phyloP scores from a whole-genome alignment of 2,797 vertebrate genomes.

The Hippopotamyrus pictus region DNA sequence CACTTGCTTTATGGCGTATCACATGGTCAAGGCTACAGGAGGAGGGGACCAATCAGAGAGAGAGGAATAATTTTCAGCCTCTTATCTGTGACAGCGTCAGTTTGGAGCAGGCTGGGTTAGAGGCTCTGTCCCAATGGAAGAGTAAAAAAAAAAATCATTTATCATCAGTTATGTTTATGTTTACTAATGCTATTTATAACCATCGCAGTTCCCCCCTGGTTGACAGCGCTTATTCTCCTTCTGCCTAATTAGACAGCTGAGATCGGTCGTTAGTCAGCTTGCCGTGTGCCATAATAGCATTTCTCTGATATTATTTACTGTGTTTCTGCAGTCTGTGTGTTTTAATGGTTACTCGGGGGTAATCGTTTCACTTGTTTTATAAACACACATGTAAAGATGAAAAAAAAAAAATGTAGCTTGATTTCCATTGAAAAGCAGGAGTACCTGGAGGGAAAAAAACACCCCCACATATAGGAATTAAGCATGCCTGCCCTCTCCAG shows the following conservation, averaged over 20 bases:
- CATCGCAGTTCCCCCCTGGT: conserved; percentile 28
- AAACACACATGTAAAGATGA: neutral
- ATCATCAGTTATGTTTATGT: conserved; percentile 26
- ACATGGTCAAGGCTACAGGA: neutral
- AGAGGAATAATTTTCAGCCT: neutral
- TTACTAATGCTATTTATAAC: conserved; percentile 12
- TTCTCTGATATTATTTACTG: neutral
- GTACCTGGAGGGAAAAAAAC: neutral
- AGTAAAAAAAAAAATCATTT: conserved; percentile 43
- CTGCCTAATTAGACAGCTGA: conserved; percentile 43
- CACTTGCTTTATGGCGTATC: neutral
- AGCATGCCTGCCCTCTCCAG: neutral
- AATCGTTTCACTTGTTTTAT: neutral
- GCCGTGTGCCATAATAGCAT: conserved; percentile 20
- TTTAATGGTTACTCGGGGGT: neutral
- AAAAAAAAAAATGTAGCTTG: neutral
- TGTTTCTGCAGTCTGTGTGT: neutral
- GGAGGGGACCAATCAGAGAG: neutral
- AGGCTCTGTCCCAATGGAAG: conserved; percentile 33
- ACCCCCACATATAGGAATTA: neutral
- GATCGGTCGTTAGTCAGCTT: conserved; percentile 28
- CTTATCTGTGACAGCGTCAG: conserved; percentile 41
- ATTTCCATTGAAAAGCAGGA: neutral
- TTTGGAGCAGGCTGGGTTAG: conserved; percentile 39
- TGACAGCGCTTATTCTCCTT: conserved; percentile 39